A percentile compares a stretch with the other conserved stretches of the same genome.
phyloP scores from a whole-genome alignment of 1,140 invertebrate genomes.

The Zophobas morio region DNA sequence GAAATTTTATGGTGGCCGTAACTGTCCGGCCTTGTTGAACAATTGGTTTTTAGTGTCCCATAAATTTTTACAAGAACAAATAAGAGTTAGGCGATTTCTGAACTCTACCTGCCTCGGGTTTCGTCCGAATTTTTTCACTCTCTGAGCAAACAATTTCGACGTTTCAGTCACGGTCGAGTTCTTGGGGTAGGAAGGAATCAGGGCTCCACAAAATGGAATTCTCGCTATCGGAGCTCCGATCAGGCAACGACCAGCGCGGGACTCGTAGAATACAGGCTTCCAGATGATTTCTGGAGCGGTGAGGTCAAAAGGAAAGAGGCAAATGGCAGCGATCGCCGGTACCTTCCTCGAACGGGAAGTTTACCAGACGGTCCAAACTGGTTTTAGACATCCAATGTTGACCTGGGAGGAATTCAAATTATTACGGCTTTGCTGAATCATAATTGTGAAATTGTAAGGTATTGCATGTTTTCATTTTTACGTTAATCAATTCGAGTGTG shows the following conservation, averaged over 20 bases:
- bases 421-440: conserved; percentile 47
- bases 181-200: not conserved
- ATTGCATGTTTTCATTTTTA: not conserved
- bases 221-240: conserved; percentile 11
- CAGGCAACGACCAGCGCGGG: conserved; percentile 18
- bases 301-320: not conserved
- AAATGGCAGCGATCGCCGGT: not conserved
- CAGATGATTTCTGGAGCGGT: conserved; percentile 19
- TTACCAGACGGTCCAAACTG: conserved; percentile 50
- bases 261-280: not conserved
- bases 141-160: not conserved
- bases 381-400: conserved; percentile 46
- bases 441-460: conserved; percentile 19
- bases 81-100: not conserved
- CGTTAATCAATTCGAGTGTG: not conserved
- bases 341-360: conserved; percentile 42
- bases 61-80: conserved; percentile 26
- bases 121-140: not conserved
- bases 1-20: not conserved
- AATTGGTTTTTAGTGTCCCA: conserved; percentile 17
- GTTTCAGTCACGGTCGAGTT: conserved; percentile 3
- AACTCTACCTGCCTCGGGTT: not conserved
- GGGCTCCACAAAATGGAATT: conserved; percentile 16
- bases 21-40: conserved; percentile 15
- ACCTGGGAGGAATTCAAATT: conserved; percentile 48